A percentile compares a stretch with the other conserved stretches of the same genome.
phyloP scores from a whole-genome alignment of 2,113 vertebrate genomes.

The Onychorhynchus coronatus region DNA sequence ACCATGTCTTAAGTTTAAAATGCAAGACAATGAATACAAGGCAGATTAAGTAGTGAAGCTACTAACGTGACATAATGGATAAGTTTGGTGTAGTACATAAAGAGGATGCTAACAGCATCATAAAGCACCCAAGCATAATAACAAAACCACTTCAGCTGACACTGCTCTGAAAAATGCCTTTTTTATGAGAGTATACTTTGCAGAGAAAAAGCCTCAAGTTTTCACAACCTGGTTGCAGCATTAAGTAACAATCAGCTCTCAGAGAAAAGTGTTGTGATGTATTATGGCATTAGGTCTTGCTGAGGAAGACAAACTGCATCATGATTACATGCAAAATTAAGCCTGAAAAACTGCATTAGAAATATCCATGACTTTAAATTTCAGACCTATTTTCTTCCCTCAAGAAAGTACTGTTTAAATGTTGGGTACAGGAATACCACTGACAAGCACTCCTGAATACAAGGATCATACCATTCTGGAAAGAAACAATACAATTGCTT shows the following conservation, averaged over 20 bases:
- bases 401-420: not conserved
- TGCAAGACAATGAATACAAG: not conserved
- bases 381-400: slow-evolving; percentile 3
- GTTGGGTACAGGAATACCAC: not conserved
- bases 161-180: not conserved
- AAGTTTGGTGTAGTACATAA: not conserved
- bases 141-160: not conserved
- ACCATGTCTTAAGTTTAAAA: not conserved
- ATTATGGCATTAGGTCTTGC: not conserved
- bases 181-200: slow-evolving; percentile 6
- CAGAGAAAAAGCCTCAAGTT: slow-evolving; percentile 24
- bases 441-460: not conserved
- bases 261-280: not conserved
- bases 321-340: slow-evolving; percentile 50
- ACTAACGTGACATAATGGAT: not conserved
- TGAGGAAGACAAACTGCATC: not conserved
- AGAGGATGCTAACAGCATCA: slow-evolving; percentile 10
- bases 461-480: not conserved
- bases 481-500: slow-evolving; percentile 16
- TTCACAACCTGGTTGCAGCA: slow-evolving; percentile 9
- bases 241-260: slow-evolving; percentile 11
- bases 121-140: slow-evolving; percentile 27
- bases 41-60: not conserved
- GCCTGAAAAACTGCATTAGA: not conserved
- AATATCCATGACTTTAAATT: slow-evolving; percentile 4